These are phyloP conservation scores for Galeruca laticollis DNA, from an alignment of 2,888 invertebrate genomes.

Conservation along the genomic window DNA sequence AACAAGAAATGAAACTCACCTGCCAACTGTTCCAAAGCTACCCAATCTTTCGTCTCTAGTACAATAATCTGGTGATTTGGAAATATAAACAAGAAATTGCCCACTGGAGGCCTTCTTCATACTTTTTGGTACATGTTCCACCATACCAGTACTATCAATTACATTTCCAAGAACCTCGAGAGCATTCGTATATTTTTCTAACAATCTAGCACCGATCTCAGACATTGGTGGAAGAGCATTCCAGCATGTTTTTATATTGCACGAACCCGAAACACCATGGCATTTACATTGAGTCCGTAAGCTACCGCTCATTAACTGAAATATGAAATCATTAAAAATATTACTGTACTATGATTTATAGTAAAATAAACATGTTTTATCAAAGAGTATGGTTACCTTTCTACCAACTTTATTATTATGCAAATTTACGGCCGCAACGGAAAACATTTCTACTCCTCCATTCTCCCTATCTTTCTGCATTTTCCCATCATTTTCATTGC, in stretches of 20 bases:
- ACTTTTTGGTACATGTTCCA: constrained; percentile 33
- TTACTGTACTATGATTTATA: not conserved
- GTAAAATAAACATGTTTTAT: not conserved
- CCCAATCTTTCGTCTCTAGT: constrained; percentile 79
- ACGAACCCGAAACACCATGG: constrained; percentile 87
- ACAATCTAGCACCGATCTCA: constrained; percentile 70
- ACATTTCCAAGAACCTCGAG: constrained; percentile 64
- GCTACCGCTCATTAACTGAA: constrained; percentile 74
- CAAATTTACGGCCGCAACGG: constrained; percentile 79
- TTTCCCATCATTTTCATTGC: constrained; percentile 54
- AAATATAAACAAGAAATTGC: constrained; percentile 79
- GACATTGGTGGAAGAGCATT: constrained; percentile 75
- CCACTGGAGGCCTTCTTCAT: constrained; percentile 56
- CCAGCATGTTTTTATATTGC: constrained; percentile 87
- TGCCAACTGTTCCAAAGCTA: constrained; percentile 81
- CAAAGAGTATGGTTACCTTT: constrained; percentile 69
- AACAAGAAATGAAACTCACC: constrained; percentile 68
- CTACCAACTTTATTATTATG: constrained; percentile 84
- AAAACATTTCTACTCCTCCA: constrained; percentile 58
- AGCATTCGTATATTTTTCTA: constrained; percentile 72
- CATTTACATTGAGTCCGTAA: constrained; percentile 80
- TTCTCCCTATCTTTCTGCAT: constrained; percentile 62
- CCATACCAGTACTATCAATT: constrained; percentile 38
- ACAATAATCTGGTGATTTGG: constrained; percentile 88
- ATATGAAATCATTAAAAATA: constrained; percentile 29